Base-by-base conservation (phyloP, 2,113 vertebrate genomes). In the Cheilinus undulatus region DNA sequence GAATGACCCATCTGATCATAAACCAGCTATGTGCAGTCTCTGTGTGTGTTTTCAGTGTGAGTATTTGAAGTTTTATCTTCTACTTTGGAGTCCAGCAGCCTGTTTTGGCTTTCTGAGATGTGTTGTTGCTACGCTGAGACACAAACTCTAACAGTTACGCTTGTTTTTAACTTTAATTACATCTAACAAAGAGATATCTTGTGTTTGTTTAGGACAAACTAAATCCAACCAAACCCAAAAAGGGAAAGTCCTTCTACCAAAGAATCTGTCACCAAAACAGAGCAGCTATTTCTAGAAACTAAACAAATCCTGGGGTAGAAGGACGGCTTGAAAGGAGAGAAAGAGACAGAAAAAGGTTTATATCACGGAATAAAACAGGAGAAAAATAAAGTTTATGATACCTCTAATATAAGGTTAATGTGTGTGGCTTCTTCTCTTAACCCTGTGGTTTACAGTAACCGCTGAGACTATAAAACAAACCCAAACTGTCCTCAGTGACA, bases 61-160 rank as follows among this genome's bases (percentile, higher is more conserved):
- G 15, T 3, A 24, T 30, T 9, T 4, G 27, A 17, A 28, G 15
- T 38, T 42, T 45, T 14, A 27, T 45, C 13, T 46, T 24, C 11
- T 26, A 5, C 26, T 22, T 13, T 3, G 9, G 34, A 26, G 32
- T 48, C 22, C 38, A 59, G 49, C 51, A 51, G 54, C 28, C 23
- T 66, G 26, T 63, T 61, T 62, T 38, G 23, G 26, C 38, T 82
- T 72, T 58, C 36, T 51, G 19, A 51, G 57, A 57, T 73, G 40
- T 50, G 45, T 53, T 50, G 85, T 81, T 82, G 58, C 59, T n/a
- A 45, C 69, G 63, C 53, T 4, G 49, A 75, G 54, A 72, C 40
- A 74, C 76, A 79, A 79, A 69, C 26, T 22, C 56, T 23, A 52
- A n/a, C 15, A 30, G n/a, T 48, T 49, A 54, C 22, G 24, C 6